These are phyloP conservation scores for Leucoptera coffeella DNA, from an alignment of 2,888 invertebrate species.

Conservation along the genomic window DNA sequence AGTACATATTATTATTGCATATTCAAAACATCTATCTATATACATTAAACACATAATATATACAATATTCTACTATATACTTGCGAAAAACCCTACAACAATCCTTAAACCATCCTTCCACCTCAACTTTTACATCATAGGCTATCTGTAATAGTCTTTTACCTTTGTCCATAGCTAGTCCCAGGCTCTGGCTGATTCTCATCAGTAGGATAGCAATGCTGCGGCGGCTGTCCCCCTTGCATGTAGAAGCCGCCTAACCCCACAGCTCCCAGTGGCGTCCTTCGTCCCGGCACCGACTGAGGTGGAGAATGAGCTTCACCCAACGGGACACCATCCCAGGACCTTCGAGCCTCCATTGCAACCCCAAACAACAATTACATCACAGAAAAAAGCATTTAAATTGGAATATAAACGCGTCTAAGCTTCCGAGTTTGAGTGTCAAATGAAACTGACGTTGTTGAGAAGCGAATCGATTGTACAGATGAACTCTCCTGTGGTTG, in stretches of 20 bases:
- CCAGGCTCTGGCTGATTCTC: slow-evolving; percentile 73
- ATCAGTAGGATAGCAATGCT: slow-evolving; percentile 59
- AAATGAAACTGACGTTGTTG: no score
- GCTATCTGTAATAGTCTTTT: no score
- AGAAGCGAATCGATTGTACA: slow-evolving; percentile 38
- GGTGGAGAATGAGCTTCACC: slow-evolving; percentile 47
- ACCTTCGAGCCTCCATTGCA: slow-evolving; percentile 41
- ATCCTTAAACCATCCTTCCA: no score
- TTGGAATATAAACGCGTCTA: slow-evolving; percentile 7
- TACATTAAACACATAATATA: no score
- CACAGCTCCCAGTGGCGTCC: slow-evolving; percentile 79
- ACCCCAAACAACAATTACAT: slow-evolving; percentile 20
- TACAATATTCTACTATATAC: no score
- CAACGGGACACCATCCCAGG: slow-evolving; percentile 41
- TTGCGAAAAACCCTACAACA: no score
- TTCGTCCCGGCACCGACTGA: slow-evolving; percentile 59
- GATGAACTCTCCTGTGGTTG: not conserved
- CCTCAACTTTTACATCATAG: no score
- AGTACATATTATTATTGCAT: no score
- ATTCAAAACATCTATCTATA: no score
- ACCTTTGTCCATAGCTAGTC: slow-evolving; percentile 47
- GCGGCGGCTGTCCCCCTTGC: slow-evolving; percentile 56
- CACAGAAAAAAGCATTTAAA: slow-evolving; percentile 12
- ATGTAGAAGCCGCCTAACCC: slow-evolving; percentile 86
- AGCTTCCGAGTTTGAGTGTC: no score